Evolutionary conservation across 2,888 invertebrate species (phyloP), one percentile per base, ranked within the genome.

Genomic region (Drosophila mimetica): DNA sequence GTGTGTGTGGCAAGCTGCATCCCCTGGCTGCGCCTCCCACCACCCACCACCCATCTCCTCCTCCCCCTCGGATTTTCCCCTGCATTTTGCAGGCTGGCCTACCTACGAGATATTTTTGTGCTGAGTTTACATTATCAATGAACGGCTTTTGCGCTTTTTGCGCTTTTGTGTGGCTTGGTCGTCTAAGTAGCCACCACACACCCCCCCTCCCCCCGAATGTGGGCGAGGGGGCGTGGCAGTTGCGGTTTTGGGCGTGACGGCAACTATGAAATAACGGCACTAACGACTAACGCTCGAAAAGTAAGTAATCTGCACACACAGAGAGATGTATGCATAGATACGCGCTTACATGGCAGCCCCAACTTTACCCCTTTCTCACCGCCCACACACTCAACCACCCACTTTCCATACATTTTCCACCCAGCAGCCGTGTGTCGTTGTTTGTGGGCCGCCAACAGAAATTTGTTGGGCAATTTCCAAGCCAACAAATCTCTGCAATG

Each of bases 381-480:
- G 20, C 6, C n/a, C 41, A 13, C 39, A 7, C 11, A 4, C 3
- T 8, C 18, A 11, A 2, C 44, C 47, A 61, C 50, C 41, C 61
- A 37, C 30, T 28, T 32, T 18, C 46, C 34, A 32, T 9, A 52
- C 50, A 50, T 25, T 55, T 34, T 18, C 8, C 18, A 53, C 2
- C 42, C 46, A 22, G 30, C 42, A 39, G 11, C 13, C 44, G 48
- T 65, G 51, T 71, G 58, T 67, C 64, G 86, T 77, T 72, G 86
- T 71, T 86, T 85, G 88, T 86, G 88, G 86, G 50, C 75, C 79
- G 79, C 79, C 77, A 79, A 86, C 80, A 82, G 88, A 88, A 84
- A 84, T 84, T 84, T 84, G 88, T 88, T 84, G 84, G 84, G 79
- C 86, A 88, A 88, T 84, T 88, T 84, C 88, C 83, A 88, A 84